Base-by-base conservation (phyloP, 2,113 vertebrate species). In the Ivindomyrus marchei region DNA sequence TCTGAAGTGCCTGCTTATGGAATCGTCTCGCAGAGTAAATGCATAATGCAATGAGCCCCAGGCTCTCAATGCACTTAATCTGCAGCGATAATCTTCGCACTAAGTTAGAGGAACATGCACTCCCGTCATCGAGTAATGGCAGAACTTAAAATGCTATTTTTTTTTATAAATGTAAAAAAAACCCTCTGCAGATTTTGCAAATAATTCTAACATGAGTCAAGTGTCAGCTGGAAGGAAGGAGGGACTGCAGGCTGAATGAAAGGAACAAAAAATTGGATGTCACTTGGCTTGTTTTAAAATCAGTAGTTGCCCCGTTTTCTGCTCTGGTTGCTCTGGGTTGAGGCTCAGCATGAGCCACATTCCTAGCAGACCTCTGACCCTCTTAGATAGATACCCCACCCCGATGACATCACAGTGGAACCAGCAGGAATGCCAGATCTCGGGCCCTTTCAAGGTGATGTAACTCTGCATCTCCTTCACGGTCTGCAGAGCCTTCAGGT, bases 1-100 rank as follows among this genome's bases (percentile, higher is more conserved):
- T 88, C 27, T 88, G 70, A 91, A 90, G 24, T 89, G 27, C 49
- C 24, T 49, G 50, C 90, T 89, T 85, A 88, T 53, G 90, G 90
- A 88, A 91, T 90, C n/a, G 45, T 95, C 92, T 88, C 92, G 58
- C 19, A 36, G 90, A 53, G 10, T 90, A 86, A 80, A 92, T 93
- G 91, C 84, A 91, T 90, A 89, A 74, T 89, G 85, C 87, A 90
- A 89, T 52, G 90, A 85, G 85, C 94, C 94, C 93, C 94, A 94
- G 94, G 90, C 85, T 89, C 86, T 90, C 66, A 2, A 19, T 13
- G 15, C 74, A 53, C 74, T 8, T 77, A 89, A 56, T 85, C 89
- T 46, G 39, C 47, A 77, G 58, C 52, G 4, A 70, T 84, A 88
- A 91, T 91, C 85, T 87, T 39, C 0, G 19, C 10, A 87, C 15